These are phyloP conservation scores for Seriola quinqueradiata DNA, from an alignment of 2,113 vertebrate species.

Conservation along the genomic window DNA sequence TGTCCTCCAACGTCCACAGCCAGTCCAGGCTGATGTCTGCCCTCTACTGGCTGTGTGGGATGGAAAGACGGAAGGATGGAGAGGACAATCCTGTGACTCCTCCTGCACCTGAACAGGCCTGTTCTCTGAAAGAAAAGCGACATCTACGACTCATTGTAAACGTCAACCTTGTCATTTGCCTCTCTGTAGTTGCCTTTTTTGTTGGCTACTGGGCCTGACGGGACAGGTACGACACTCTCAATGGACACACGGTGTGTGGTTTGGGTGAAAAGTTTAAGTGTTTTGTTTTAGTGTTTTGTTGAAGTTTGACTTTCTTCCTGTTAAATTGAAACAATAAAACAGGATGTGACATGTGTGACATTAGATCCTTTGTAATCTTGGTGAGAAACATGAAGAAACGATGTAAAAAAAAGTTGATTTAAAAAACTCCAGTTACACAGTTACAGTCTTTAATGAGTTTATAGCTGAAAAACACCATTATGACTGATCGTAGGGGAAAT, in stretches of 20 bases:
- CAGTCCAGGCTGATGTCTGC: slow-evolving; percentile 81
- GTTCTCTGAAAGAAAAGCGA: slow-evolving; percentile 85
- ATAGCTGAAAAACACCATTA: background rate
- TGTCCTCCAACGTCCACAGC: slow-evolving; percentile 13
- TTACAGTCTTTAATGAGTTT: background rate
- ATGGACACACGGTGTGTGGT: slow-evolving; percentile 11
- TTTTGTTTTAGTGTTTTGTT: background rate
- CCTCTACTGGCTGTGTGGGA: slow-evolving; percentile 93
- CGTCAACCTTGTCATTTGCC: slow-evolving; percentile 88
- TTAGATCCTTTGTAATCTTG: background rate
- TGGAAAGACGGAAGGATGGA: slow-evolving; percentile 79
- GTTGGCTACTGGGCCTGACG: slow-evolving; percentile 92
- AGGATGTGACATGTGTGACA: background rate
- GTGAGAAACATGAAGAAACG: background rate
- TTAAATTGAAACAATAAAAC: background rate
- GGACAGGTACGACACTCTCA: background rate
- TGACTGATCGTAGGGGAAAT: background rate
- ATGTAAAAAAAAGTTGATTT: background rate
- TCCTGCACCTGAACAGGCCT: slow-evolving; percentile 22
- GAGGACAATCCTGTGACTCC: fast-evolving
- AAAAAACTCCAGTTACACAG: background rate
- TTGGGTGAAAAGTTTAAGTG: background rate
- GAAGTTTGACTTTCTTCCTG: background rate
- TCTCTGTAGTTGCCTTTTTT: slow-evolving; percentile 87
- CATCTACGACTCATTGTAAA: slow-evolving; percentile 84